Base-by-base conservation (phyloP, 2,888 invertebrate species). In the Cephalotes varians region DNA sequence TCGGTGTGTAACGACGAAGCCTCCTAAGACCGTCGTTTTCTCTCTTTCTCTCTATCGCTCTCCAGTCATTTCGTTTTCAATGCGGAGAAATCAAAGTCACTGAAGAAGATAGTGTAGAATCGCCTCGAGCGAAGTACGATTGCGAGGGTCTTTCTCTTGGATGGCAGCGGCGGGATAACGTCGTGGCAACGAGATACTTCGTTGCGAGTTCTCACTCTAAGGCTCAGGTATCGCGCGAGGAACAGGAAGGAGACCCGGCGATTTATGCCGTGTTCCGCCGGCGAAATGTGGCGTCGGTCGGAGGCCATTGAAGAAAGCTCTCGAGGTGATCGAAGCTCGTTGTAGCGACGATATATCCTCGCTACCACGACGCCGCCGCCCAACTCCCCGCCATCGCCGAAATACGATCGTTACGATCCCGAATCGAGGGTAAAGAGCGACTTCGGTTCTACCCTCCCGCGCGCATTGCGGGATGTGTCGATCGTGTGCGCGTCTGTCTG, bases 301-400 rank as follows among this genome's bases (percentile, higher is more conserved):
- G 82, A 56, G 72, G 76, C 86, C 88, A 86, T 90, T 86, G 83
- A 88, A 86, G 71, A 85, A 88, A 88, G 88, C 88, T 88, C 87
- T 84, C 81, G 79, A 69, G 81, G 88, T 88, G 90, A 90, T 90
- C 86, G 90, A 90, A 82, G 82, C 82, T 88, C 86, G 90, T 88
- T 87, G 87, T 84, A 86, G 83, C 80, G 58, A 54, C 85, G 88
- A 85, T 89, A 89, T 88, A 89, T 87, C 76, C 86, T 58, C 81
- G 85, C 85, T 76, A 84, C 82, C 72, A 76, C 82, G 87, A 84
- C 80, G 69, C 83, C 82, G 60, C 65, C 82, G 28, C 58, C 65
- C 62, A 51, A 31, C n/a, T 31, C 73, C 71, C 51, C 49, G 31
- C 54, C 60, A 79, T 85, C 89, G 49, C 80, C 87, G 85, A 84